Evolutionary conservation across 2,113 vertebrate genomes (phyloP).

Genomic region (Hemichromis elongatus): DNA sequence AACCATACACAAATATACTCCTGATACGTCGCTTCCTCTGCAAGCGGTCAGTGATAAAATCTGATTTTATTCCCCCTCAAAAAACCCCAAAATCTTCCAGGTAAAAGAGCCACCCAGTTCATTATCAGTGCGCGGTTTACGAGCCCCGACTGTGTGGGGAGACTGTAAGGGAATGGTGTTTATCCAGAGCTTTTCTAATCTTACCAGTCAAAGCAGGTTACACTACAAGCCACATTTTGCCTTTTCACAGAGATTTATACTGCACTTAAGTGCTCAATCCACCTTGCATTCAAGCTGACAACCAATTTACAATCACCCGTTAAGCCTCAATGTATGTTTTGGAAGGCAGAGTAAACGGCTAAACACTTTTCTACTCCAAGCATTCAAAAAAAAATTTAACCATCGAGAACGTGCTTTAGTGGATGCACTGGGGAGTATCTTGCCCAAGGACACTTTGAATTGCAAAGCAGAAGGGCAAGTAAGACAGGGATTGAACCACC

Average conservation of each 20-base stretch:
- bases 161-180: neutral
- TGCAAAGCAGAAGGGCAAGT: neutral
- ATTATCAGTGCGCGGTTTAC: neutral
- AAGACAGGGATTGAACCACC: neutral
- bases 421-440: accelerated
- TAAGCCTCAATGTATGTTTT: neutral
- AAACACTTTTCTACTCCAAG: neutral
- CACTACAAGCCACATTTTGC: neutral
- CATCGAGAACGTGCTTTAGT: accelerated
- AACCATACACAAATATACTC: neutral
- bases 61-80: too few relatives aligned
- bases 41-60: neutral
- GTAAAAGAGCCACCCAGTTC: neutral
- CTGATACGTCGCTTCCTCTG: neutral
- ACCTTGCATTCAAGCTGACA: neutral
- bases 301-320: neutral
- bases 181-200: neutral
- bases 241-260: neutral
- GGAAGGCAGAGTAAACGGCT: neutral
- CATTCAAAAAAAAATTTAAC: neutral
- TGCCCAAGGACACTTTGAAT: neutral
- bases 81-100: neutral
- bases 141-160: neutral
- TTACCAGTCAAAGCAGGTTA: neutral
- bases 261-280: neutral